Evolutionary conservation across 2,797 vertebrate species (phyloP).

Genomic region (Enteromius viviparus): DNA sequence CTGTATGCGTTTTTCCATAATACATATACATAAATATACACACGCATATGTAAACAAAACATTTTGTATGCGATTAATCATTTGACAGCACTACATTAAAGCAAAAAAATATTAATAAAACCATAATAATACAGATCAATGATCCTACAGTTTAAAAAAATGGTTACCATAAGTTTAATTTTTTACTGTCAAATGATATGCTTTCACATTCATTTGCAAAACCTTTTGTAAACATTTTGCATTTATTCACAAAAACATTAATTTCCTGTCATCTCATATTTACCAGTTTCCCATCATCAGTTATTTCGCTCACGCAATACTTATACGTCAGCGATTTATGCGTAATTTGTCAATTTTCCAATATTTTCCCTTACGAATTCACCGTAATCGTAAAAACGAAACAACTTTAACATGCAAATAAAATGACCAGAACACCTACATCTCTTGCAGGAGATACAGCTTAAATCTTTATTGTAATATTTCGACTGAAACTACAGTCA

Average conservation of each 20-base stretch:
- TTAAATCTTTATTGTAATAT: slow-evolving; percentile 41
- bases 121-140: not conserved
- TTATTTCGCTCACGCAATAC: not conserved
- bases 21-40: too few species aligned
- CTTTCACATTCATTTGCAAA: not conserved
- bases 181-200: not conserved
- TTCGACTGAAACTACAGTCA: slow-evolving; percentile 27
- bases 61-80: too few species aligned
- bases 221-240: not conserved
- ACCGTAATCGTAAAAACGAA: not conserved
- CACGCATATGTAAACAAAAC: too few species aligned
- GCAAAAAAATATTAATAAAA: not conserved
- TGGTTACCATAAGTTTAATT: not conserved
- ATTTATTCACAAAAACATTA: not conserved
- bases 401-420: not conserved
- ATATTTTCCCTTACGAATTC: not conserved
- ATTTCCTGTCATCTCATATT: not conserved
- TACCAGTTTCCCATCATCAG: not conserved
- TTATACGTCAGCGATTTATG: not conserved
- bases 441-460: not conserved
- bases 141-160: not conserved
- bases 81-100: not conserved
- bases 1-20: too few species aligned
- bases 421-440: not conserved
- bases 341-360: too few species aligned